Evolutionary conservation across 1,140 invertebrate species (phyloP), one percentile per base, ranked within the genome.

Genomic region (Lutraria rhynchaena): DNA sequence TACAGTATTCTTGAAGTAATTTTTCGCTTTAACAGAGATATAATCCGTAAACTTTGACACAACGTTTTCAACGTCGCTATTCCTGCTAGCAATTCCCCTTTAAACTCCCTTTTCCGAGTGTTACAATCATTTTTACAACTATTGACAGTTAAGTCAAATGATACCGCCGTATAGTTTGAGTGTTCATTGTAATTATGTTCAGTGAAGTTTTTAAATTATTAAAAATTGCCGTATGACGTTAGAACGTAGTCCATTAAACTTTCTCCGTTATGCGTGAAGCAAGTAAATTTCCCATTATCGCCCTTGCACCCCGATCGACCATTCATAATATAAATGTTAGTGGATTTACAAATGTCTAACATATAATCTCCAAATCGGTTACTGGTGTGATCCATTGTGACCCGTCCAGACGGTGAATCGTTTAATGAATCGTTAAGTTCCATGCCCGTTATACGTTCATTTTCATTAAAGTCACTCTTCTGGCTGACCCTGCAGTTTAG

Each of bases 201-300:
- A 22, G 17, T 46, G 22, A 41, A 67, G 31, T 5, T 22, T 46
- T 37, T 37, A 37, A 67, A 7, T 3, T 15, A 19, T 3, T 41
- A 4, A 67, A 67, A 67, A 37, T 67, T 67, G 33, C 41, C 27
- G 33, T 67, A 46, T 17, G 22, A 24, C 3, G 63, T 67, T n/a
- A 67, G 7, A 7, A 67, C 33, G 44, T 67, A 67, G 22, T 67
- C 63, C 3, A 67, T 46, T 46, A 67, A n/a, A 41, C 63, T 67
- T 37, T 37, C 35, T 13, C 63, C 33, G 55, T 58, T n/a, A n/a
- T n/a, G n/a, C n/a, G n/a, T n/a, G n/a, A n/a, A n/a, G n/a, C n/a
- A n/a, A n/a, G n/a, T n/a, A 27, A 58, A 58, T 11, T 27, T 15
- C 15, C 55, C 55, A 19, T 27, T 9, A 49, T 49, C n/a, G 46